These are phyloP conservation scores for Gallinago nigripennis DNA, from an alignment of 2,797 vertebrate species.

Conservation along the genomic window DNA sequence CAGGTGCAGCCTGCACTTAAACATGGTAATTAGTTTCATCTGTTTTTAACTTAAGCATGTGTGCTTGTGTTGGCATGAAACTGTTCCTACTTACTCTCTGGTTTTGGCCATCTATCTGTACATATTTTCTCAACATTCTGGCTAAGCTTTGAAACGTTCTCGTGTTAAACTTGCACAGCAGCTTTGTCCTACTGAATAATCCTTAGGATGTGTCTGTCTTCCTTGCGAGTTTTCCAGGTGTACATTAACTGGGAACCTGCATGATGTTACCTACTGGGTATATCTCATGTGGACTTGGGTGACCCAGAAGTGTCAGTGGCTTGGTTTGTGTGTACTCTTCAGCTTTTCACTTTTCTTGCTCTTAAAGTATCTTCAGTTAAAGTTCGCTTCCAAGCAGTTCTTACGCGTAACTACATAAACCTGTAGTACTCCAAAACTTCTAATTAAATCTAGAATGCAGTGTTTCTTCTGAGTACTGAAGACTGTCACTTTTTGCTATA, in stretches of 20 bases:
- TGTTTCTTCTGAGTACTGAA: conserved; percentile 68
- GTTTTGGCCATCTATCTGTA: conserved; percentile 25
- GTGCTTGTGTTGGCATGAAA: conserved; percentile 57
- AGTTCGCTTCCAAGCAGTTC: conserved; percentile 40
- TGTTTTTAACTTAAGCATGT: conserved; percentile 48
- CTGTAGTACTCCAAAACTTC: conserved; percentile 49
- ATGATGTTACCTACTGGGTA: conserved; percentile 58
- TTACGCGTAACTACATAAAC: conserved; percentile 37
- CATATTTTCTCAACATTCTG: background rate
- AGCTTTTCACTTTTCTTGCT: conserved; percentile 57
- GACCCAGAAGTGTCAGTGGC: conserved; percentile 53
- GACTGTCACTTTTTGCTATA: conserved; percentile 58
- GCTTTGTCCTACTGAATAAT: conserved; percentile 42
- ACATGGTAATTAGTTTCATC: conserved; percentile 24
- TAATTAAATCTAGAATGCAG: conserved; percentile 66
- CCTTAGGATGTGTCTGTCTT: conserved; percentile 50
- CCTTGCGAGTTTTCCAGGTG: conserved; percentile 55
- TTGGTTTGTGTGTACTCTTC: conserved; percentile 51
- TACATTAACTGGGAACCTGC: conserved; percentile 59
- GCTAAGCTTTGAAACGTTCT: conserved; percentile 22
- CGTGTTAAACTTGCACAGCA: conserved; percentile 13
- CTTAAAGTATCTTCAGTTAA: conserved; percentile 30
- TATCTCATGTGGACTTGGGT: conserved; percentile 46
- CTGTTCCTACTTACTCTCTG: background rate
- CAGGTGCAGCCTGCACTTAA: conserved; percentile 34